Conservation (phyloP, 1,140 invertebrate genomes). For the Meloidogyne chitwoodi region DNA sequence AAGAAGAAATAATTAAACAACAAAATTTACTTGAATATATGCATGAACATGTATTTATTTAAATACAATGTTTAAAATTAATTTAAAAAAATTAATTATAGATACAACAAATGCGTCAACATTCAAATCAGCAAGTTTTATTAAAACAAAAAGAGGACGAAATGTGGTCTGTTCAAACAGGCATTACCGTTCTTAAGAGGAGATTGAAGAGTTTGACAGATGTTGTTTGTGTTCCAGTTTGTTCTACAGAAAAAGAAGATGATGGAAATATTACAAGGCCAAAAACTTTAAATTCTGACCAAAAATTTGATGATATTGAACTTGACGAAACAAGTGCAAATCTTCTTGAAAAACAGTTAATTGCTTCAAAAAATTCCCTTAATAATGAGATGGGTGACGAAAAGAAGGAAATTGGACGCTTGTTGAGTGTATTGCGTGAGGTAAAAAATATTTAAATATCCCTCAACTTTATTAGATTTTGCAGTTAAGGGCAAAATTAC, state of each 20-base stretch:
- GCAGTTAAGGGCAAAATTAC: slow-evolving; percentile 8
- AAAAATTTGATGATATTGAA: not conserved
- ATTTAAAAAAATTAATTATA: slow-evolving; percentile 18
- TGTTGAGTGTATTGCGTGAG: slow-evolving; percentile 26
- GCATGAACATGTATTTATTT: slow-evolving; percentile 31
- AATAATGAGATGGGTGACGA: slow-evolving; percentile 42
- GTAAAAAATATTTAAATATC: not conserved
- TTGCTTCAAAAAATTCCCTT: slow-evolving; percentile 39
- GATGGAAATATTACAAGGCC: not conserved
- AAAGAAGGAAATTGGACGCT: slow-evolving; percentile 33
- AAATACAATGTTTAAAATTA: not conserved
- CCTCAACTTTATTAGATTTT: not conserved
- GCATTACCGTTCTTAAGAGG: slow-evolving; percentile 41
- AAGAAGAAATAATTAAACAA: slow-evolving; percentile 36
- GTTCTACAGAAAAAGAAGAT: not conserved
- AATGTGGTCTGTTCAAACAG: slow-evolving; percentile 43
- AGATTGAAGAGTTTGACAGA: slow-evolving; percentile 2
- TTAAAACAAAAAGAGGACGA: slow-evolving; percentile 30
- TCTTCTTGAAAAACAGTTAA: slow-evolving; percentile 43
- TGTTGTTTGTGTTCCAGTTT: not conserved
- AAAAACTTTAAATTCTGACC: not conserved
- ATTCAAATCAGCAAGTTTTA: slow-evolving; percentile 17
- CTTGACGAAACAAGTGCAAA: slow-evolving; percentile 13
- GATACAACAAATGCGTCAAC: slow-evolving; percentile 29
- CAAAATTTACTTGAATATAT: slow-evolving; percentile 40